Percentiles rank a stretch among this genome's conserved stretches.
These are phyloP conservation scores for Thecophora atra DNA, from an alignment of 2,888 invertebrate species.

Conservation along the genomic window DNA sequence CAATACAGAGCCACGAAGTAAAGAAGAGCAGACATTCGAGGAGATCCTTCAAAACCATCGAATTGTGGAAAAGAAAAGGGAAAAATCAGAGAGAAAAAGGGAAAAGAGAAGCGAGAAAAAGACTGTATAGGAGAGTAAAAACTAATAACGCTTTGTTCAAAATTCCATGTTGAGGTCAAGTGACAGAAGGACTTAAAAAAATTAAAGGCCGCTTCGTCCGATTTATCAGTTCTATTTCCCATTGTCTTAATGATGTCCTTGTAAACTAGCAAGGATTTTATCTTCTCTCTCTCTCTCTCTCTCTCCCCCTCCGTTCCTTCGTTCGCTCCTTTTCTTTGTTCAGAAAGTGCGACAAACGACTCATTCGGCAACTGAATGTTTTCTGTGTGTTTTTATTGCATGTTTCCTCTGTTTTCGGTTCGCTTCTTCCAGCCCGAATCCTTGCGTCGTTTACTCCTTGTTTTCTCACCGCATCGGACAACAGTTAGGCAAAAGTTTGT, in stretches of 20 bases:
- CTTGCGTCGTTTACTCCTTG: not conserved
- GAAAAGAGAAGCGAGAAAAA: not conserved
- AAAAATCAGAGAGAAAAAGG: not conserved
- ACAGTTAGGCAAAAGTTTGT: not conserved
- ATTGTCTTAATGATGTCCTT: not conserved
- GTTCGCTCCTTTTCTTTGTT: too few relatives aligned
- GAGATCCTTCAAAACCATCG: not conserved
- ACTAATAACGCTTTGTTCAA: not conserved
- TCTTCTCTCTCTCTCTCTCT: not conserved
- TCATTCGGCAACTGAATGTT: not conserved
- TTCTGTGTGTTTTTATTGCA: not conserved
- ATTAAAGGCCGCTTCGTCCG: not conserved
- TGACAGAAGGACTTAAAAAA: constrained; percentile 2
- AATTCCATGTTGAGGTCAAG: not conserved
- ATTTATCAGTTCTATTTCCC: not conserved
- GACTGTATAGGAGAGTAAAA: not conserved
- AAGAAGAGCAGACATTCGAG: not conserved
- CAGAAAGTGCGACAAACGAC: too few relatives aligned
- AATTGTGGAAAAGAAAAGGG: too few relatives aligned
- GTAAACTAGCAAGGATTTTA: not conserved
- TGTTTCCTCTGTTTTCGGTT: not conserved
- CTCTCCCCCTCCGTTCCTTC: too few relatives aligned
- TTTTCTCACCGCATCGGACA: not conserved
- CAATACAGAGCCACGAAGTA: not conserved
- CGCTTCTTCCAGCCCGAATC: not conserved